phyloP scores from a whole-genome alignment of 2,888 invertebrate species.

The Pecten maximus region DNA sequence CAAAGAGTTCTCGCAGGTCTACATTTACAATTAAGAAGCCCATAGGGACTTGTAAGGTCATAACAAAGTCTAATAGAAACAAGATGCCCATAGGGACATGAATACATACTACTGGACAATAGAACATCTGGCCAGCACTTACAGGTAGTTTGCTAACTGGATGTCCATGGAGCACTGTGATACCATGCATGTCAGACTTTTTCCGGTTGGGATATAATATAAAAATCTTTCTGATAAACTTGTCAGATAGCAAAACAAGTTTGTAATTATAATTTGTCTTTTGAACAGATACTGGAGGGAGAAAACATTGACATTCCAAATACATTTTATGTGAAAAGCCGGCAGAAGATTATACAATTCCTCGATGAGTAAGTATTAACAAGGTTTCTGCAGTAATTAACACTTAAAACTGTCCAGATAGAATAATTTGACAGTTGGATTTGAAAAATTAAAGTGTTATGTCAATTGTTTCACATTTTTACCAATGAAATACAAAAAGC shows the following conservation, averaged over 20 bases:
- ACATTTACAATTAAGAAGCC: not conserved
- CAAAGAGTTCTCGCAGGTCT: too few species aligned
- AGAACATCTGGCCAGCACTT: too few species aligned
- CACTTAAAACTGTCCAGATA: not conserved
- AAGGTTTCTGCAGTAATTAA: not conserved
- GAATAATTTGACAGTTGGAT: not conserved
- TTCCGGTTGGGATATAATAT: too few species aligned
- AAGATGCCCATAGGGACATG: not conserved
- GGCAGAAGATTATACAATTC: conserved; percentile 85
- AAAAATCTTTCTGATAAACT: too few species aligned
- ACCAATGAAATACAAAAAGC: too few species aligned
- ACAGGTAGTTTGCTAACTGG: too few species aligned
- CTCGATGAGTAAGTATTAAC: conserved; percentile 84
- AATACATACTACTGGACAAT: too few species aligned
- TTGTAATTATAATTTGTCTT: conserved; percentile 31
- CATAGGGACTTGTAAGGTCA: not conserved
- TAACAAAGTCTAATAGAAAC: not conserved
- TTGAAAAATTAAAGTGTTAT: too few species aligned
- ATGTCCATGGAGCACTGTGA: too few species aligned
- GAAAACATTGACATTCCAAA: conserved; percentile 87
- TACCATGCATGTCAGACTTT: too few species aligned
- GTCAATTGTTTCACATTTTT: too few species aligned
- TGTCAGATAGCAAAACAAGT: not conserved
- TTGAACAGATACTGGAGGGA: conserved; percentile 84
- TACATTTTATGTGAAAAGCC: conserved; percentile 86